These are phyloP conservation scores for Drosophila busckii DNA, from an alignment of 1,140 invertebrate genomes.

Conservation along the genomic window DNA sequence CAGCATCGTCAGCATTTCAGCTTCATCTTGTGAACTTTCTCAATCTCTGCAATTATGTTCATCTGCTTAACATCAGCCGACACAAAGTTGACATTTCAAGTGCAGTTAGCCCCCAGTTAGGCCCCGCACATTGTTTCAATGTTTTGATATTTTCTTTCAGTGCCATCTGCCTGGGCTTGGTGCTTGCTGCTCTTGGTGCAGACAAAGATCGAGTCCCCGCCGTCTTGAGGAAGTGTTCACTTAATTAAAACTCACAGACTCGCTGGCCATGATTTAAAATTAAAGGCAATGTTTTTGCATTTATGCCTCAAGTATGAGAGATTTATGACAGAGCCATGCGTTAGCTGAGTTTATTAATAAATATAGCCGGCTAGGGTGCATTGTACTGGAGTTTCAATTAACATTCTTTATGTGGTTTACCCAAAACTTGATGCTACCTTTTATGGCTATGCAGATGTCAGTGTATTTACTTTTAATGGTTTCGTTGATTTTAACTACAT, in stretches of 20 bases:
- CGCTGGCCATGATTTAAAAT: constrained; percentile 58
- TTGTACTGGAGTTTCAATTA: too few relatives aligned
- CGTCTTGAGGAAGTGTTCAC: constrained; percentile 49
- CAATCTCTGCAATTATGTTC: constrained; percentile 37
- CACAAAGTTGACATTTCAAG: constrained; percentile 74
- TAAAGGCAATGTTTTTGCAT: constrained; percentile 65
- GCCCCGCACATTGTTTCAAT: constrained; percentile 34
- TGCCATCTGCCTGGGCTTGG: constrained; percentile 61
- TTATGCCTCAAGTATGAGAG: constrained; percentile 65
- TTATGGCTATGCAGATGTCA: constrained; percentile 25
- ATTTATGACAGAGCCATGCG: constrained; percentile 71
- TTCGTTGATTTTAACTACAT: constrained; percentile 24
- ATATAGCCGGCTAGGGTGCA: too few relatives aligned
- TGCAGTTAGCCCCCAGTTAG: constrained; percentile 48
- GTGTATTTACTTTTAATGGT: constrained; percentile 12
- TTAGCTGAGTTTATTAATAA: constrained; percentile 63
- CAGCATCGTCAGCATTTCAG: constrained; percentile 7
- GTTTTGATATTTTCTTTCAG: constrained; percentile 73
- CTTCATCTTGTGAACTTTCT: constrained; percentile 24
- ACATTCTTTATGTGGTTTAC: constrained; percentile 1
- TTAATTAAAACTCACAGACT: constrained; percentile 57
- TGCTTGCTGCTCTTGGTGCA: too few relatives aligned
- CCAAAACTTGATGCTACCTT: constrained; percentile 29
- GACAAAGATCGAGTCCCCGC: constrained; percentile 25
- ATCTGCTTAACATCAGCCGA: constrained; percentile 65